These are phyloP conservation scores for Argyrosomus japonicus DNA, from an alignment of 2,113 vertebrate genomes.

Conservation along the genomic window DNA sequence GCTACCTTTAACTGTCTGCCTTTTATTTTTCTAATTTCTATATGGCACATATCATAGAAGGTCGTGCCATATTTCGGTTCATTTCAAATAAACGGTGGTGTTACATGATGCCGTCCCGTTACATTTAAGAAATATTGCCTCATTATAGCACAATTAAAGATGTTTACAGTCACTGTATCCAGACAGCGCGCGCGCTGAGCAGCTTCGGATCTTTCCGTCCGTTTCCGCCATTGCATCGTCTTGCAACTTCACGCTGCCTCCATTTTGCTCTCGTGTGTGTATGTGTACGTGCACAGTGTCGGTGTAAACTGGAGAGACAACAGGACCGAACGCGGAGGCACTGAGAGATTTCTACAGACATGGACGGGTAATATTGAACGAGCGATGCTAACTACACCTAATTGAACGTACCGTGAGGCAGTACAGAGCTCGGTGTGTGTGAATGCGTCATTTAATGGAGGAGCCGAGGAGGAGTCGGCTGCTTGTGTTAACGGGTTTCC, in stretches of 20 bases:
- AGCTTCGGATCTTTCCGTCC: conserved; percentile 55
- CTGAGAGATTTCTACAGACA: conserved; percentile 55
- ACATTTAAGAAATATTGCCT: not conserved
- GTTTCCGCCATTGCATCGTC: conserved; percentile 53
- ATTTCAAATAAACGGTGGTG: too few species aligned
- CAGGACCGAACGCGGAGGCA: conserved; percentile 30
- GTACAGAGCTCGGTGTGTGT: rapidly evolving
- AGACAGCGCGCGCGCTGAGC: not conserved
- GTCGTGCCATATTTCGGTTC: too few species aligned
- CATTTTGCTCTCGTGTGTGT: conserved; percentile 73
- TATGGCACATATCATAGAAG: too few species aligned
- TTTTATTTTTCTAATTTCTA: too few species aligned
- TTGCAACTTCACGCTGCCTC: conserved; percentile 44
- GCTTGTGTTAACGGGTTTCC: conserved; percentile 53
- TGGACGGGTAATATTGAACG: conserved; percentile 77
- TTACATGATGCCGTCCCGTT: too few species aligned
- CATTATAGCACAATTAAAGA: too few species aligned
- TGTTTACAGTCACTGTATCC: too few species aligned
- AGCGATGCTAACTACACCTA: not conserved
- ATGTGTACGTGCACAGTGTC: conserved; percentile 35
- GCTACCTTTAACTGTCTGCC: too few species aligned
- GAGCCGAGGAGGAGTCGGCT: not conserved
- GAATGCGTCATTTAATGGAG: not conserved
- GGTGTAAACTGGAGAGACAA: conserved; percentile 37
- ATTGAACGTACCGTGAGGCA: rapidly evolving